Base-by-base conservation (phyloP, 30 jellyfish, hydroid and myxozoan species). In the Hydractinia echinata region DNA sequence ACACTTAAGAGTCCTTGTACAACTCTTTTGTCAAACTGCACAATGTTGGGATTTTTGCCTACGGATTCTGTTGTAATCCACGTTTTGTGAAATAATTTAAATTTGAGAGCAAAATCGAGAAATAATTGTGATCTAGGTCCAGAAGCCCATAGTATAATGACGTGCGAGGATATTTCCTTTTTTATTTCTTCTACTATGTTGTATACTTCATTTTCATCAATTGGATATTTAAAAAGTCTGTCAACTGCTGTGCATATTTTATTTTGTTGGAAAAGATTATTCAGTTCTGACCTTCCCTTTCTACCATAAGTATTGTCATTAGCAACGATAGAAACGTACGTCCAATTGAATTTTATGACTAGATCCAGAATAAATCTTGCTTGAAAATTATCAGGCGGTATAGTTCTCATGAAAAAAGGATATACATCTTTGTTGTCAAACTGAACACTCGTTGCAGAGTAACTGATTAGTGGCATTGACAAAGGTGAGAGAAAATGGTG, bases 361-460 rank as follows among this genome's bases (percentile, higher is more conserved):
- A 76, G 15, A 54, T 76, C 84, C 8, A 76, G 4, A 20, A 76
- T 76, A 30, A 76, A 16, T 9, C 48, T 51, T 18, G 54, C 51
- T 76, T 51, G 76, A 10, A 5, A 53, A 10, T 53, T 50, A 76
- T 76, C 84, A 15, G 84, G 51, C 0, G 84, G 77, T 76, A 76
- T 76, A 14, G 84, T 51, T 76, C 84, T 19, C 20, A 76, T 19
- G 73, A 76, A 76, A 4, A 7, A 21, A 6, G 84, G 84, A 53
- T 49, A 76, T 76, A 50, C 14, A 8, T 55, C 76, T 55, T 76
- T 76, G 54, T 76, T 21, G 73, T 53, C 10, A 20, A 76, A 54
- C 48, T 53, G 51, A 6, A 55, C 73, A 16, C 84, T 76, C 9
- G 84, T 76, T 76, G 84, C 76, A 9, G 84, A 76, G 48, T 76